A percentile compares a stretch with the other conserved stretches of the same genome.
Evolutionary conservation across 2,888 invertebrate genomes (phyloP).

Genomic region (Stramonita haemastoma): DNA sequence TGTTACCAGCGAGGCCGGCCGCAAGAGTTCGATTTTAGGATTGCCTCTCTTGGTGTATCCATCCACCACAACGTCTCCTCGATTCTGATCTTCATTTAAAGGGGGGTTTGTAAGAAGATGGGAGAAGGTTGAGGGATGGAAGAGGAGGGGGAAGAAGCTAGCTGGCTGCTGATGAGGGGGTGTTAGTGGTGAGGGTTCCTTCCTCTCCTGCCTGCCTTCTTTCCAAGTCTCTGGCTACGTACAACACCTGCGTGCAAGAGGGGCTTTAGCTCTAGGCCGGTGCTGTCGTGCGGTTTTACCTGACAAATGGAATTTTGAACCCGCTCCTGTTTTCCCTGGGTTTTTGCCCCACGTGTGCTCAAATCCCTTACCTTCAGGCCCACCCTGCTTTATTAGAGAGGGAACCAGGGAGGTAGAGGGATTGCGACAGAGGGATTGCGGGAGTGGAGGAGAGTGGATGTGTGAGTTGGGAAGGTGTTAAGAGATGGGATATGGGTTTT

Average conservation of each 20-base stretch:
- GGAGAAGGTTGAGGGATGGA: not conserved
- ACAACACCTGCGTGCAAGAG: conserved; percentile 24
- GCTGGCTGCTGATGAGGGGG: not conserved
- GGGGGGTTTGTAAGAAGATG: not conserved
- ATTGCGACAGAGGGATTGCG: not conserved
- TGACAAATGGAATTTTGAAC: conserved; percentile 38
- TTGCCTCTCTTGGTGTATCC: not conserved
- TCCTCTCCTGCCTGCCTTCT: not conserved
- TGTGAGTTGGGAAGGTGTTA: too few species aligned
- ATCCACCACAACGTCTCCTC: not conserved
- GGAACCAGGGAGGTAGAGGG: not conserved
- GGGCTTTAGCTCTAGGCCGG: conserved; percentile 24
- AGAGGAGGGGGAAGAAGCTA: not conserved
- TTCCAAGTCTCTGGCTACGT: not conserved
- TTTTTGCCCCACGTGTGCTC: not conserved
- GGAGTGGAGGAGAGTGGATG: not conserved
- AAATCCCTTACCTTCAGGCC: not conserved
- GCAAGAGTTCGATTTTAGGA: conserved; percentile 29
- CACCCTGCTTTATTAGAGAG: not conserved
- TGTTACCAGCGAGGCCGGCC: not conserved
- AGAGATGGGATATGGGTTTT: too few species aligned
- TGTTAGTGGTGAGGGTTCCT: not conserved
- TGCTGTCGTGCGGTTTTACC: conserved; percentile 37
- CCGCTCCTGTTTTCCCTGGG: conserved; percentile 18
- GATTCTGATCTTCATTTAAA: not conserved